These are phyloP conservation scores for Microchirus variegatus DNA, from an alignment of 2,797 vertebrate species.

Conservation along the genomic window DNA sequence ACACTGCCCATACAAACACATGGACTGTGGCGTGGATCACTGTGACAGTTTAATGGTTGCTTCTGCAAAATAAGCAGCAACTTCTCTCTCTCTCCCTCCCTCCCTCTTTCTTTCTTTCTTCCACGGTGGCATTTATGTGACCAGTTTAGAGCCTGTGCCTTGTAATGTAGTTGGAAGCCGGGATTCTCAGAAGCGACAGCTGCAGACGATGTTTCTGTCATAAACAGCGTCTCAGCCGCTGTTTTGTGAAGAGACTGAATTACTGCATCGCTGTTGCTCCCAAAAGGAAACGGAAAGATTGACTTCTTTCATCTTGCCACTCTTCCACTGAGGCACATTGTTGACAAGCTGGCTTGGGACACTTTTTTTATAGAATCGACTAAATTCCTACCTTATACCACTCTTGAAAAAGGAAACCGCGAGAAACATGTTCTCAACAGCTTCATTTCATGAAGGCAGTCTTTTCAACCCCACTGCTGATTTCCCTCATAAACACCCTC, in stretches of 20 bases:
- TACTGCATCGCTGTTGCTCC: slow-evolving; percentile 1
- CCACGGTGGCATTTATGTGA: slow-evolving; percentile 37
- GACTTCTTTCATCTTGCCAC: slow-evolving; percentile 15
- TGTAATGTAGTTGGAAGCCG: slow-evolving; percentile 43
- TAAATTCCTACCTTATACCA: too few species aligned
- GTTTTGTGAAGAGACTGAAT: slow-evolving; percentile 10
- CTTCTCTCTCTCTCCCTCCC: not conserved
- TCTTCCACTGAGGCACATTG: slow-evolving; percentile 1
- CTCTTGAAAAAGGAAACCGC: too few species aligned
- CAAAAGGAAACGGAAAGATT: slow-evolving; percentile 11
- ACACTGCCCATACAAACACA: slow-evolving; percentile 24
- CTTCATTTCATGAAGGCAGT: too few species aligned
- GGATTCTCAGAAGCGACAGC: slow-evolving; percentile 34
- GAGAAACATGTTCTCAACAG: too few species aligned
- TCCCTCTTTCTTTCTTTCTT: not conserved
- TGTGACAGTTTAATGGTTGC: slow-evolving; percentile 48
- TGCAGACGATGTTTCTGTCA: slow-evolving; percentile 42
- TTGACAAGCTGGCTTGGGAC: not conserved
- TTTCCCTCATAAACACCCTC: too few species aligned
- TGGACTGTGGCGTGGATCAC: slow-evolving; percentile 34
- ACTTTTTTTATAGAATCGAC: too few species aligned
- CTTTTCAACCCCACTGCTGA: too few species aligned
- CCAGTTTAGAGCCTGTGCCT: slow-evolving; percentile 28
- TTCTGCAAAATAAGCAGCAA: slow-evolving; percentile 11
- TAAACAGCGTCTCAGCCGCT: not conserved